These are phyloP conservation scores for Hydrotaea diabolus DNA, from an alignment of 2,888 invertebrate species.

Conservation along the genomic window DNA sequence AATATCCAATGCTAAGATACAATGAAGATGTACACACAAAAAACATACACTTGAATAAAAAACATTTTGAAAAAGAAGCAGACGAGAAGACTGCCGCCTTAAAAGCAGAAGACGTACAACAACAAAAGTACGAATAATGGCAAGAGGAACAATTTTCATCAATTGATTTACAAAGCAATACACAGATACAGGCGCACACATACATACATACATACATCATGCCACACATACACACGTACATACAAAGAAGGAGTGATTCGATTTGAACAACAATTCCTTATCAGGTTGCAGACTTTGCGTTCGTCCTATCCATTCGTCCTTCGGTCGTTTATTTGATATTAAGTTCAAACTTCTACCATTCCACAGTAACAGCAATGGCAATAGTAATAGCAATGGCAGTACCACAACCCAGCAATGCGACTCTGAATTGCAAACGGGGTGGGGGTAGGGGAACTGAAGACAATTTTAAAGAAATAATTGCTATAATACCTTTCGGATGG, in stretches of 20 bases:
- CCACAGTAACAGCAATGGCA: neutral
- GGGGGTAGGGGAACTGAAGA: neutral
- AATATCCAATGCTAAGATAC: neutral
- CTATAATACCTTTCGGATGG: neutral
- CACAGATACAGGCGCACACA: neutral
- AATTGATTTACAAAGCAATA: constrained; percentile 54
- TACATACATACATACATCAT: neutral
- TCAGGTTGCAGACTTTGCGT: neutral
- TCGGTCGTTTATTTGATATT: constrained; percentile 55
- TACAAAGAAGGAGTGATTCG: neutral
- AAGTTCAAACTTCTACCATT: constrained; percentile 51
- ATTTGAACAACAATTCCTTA: neutral
- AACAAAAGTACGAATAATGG: constrained; percentile 32
- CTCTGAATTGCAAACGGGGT: neutral
- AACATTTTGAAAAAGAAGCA: neutral
- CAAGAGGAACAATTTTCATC: constrained; percentile 58
- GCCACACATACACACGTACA: neutral
- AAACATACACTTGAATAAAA: neutral
- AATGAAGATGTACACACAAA: constrained; percentile 6
- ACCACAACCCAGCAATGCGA: constrained; percentile 17
- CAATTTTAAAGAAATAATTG: constrained; percentile 26
- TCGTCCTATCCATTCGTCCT: neutral
- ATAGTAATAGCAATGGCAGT: neutral
- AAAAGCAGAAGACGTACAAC: constrained; percentile 30
- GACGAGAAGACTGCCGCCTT: neutral